Base-by-base conservation (phyloP, 2,113 vertebrate genomes). In the Prionailurus viverrinus region DNA sequence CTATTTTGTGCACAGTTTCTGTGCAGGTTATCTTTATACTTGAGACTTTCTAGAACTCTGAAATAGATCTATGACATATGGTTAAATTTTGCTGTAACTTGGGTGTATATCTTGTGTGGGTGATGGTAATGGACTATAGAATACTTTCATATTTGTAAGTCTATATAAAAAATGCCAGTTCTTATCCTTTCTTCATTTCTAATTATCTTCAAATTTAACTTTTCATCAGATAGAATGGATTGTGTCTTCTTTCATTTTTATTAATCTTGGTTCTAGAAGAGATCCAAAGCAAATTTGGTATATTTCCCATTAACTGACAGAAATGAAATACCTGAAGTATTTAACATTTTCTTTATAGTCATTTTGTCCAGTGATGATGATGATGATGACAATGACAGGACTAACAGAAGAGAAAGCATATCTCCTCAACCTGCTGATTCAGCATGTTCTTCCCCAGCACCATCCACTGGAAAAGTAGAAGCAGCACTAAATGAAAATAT, bases 281-380 rank as follows among this genome's bases (percentile, higher is more conserved):
- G 21, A 82, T 80, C 36, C 33, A 89, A 69, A 86, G 45, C 31
- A 94, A 79, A 92, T 84, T 85, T 80, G 39, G 3, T 68, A 0
- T 96, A 95, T 90, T 93, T 84, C 15, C 61, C 11, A 36, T 58
- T 97, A 95, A 82, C 31, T 78, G 45, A 93, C 58, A 90, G 94
- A 84, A 97, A 83, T 90, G 48, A 98, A 98, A 97, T 87, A 89
- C 69, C 94, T 98, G 96, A 98, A 97, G 95, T 76, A 93, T 97
- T 96, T 91, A 93, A 78, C 91, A 79, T 98, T 98, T 98, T 98
- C 85, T 95, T 98, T 98, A 45, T 98, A 99, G 99, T 99, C 97
- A 99, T 99, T 97, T 98, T 99, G 97, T 99, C 99, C 98, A 99
- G 99, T 92, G 99, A 99, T 86, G 99, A 99, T n/a, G 99, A 99